Evolutionary conservation across 2,113 vertebrate species (phyloP), one percentile per base, ranked within the genome.

Genomic region (Bathybates hornii): DNA sequence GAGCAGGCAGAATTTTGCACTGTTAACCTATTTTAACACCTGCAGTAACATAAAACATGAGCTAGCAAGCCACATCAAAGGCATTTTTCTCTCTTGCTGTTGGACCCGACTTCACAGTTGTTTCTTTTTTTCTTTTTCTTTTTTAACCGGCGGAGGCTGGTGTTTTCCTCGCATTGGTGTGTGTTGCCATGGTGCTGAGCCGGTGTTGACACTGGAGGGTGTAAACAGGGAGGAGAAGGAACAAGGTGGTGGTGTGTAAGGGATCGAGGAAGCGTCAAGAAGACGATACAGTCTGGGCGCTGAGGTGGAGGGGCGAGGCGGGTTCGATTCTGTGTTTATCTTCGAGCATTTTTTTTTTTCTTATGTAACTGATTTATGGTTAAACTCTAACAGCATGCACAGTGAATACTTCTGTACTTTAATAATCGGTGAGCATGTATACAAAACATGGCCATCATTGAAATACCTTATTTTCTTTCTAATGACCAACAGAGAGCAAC

Each of bases 201-300:
- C 8, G 54, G 29, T 95, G 93, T 95, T 95, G 93, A 95, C 88
- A 89, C 86, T 89, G 88, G 43, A 90, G 90, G 93, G 87, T 84
- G 88, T 94, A 95, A 94, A 95, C 89, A 95, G 68, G 76, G 83
- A 87, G 81, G 43, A 80, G 90, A 73, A 50, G 86, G 73, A 89
- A 81, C 81, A 87, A 91, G 91, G 86, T 78, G 45, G 80, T 12
- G 83, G 38, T 76, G 81, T 83, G 86, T 53, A 66, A 38, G 78
- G 83, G 57, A 87, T 41, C 12, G 52, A 57, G 66, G 81, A 61
- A 73, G 14, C 79, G 10, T 53, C 86, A 80, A 83, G 80, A 71
- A 63, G 73, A 85, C 41, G 63, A 56, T 34, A 85, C 21, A 61
- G 84, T 86, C 59, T 80, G 9, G 85, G 81, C 27, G 21, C 86